phyloP scores from a whole-genome alignment of 2,888 invertebrate genomes.

The Aphrophora alni region DNA sequence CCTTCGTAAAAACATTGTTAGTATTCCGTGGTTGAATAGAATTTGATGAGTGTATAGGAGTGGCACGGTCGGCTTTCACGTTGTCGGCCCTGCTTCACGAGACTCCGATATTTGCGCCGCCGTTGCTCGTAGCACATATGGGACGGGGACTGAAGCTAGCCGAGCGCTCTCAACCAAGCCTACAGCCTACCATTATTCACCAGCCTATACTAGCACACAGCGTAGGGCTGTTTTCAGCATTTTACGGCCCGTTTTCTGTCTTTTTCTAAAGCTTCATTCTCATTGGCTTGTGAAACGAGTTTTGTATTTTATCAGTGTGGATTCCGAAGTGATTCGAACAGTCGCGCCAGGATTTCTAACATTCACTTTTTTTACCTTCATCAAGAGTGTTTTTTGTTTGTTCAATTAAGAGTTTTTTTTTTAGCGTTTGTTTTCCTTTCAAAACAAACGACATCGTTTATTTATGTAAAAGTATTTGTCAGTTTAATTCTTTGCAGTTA shows the following conservation, averaged over 20 bases:
- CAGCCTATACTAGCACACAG: not conserved
- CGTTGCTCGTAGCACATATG: constrained; percentile 52
- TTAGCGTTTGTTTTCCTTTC: not conserved
- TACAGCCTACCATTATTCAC: constrained; percentile 32
- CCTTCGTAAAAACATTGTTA: constrained; percentile 35
- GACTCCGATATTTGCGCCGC: constrained; percentile 60
- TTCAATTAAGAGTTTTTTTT: not conserved
- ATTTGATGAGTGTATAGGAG: constrained; percentile 23
- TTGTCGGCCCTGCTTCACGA: constrained; percentile 53
- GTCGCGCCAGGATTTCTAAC: not conserved
- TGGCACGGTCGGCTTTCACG: constrained; percentile 42
- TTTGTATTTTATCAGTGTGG: not conserved
- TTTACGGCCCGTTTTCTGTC: constrained; percentile 6
- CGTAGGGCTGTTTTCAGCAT: constrained; percentile 9
- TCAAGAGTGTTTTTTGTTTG: constrained; percentile 12
- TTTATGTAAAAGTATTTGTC: not conserved
- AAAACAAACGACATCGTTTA: not conserved
- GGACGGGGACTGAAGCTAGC: constrained; percentile 37
- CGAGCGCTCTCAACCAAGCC: constrained; percentile 22
- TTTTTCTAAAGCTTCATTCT: not conserved
- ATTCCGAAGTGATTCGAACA: not conserved
- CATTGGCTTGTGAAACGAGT: constrained; percentile 1
- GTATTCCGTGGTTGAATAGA: constrained; percentile 6
- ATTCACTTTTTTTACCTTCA: not conserved
- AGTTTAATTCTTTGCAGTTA: not conserved